Base-by-base conservation (phyloP, 37 sponge, comb jelly and placozoan species). In the Spongilla lacustris region DNA sequence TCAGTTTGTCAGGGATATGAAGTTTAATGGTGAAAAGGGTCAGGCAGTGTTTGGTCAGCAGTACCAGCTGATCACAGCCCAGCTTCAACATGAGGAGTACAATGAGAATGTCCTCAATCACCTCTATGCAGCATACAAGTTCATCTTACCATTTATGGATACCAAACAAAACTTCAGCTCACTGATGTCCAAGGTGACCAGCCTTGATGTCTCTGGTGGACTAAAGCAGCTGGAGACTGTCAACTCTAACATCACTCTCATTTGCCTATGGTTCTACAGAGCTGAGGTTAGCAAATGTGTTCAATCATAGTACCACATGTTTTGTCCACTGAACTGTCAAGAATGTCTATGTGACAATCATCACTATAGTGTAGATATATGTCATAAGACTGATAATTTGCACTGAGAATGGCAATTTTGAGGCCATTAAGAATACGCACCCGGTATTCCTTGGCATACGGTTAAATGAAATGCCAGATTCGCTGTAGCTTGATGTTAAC, bases 1-100 rank as follows among this genome's bases (percentile, higher is more conserved):
- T 72, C 49, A 84, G 46, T 92, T 92, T 50, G 35, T 90, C 5
- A 19, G 46, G 66, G 91, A 86, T 70, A 91, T 86, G 87, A 73
- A 78, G 66, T 91, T 84, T 48, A 35, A 41, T 25, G 91, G 79
- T 27, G 23, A 81, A 25, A 58, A 85, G 69, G 92, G 89, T 0
- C 86, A 85, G 5, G 80, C 66, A 21, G 75, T 79, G 35, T 85
- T 95, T 34, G 73, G 74, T 58, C 82, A 95, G 71, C 83, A 95
- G 88, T 91, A 95, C 49, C 88, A 87, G 31, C 81, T 94, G 67
- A 94, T 94, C 50, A 91, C 95, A 8, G 81, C 85, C 23, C 88
- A 88, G 79, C 76, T 94, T 1, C 91, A 91, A 68, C 89, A 94
- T 85, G 92, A 94, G 31, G 95, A 94, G 25, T 94, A 95, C 71